phyloP scores from a whole-genome alignment of 1,140 invertebrate species.

The Marisa cornuarietis region DNA sequence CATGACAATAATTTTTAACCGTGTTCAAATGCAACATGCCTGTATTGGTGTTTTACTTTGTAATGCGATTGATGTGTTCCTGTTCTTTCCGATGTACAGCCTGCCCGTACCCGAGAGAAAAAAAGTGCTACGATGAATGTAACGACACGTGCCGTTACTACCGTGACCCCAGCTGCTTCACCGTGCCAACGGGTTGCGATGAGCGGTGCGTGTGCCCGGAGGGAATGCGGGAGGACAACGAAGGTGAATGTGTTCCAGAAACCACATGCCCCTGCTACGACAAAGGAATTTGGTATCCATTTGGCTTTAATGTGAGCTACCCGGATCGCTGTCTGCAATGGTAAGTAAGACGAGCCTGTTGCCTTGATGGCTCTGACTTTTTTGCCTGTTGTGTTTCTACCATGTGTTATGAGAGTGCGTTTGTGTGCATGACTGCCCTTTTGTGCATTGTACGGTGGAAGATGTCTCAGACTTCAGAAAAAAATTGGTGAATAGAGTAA shows the following conservation, averaged over 20 bases:
- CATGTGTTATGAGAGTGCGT: neutral
- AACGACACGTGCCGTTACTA: neutral
- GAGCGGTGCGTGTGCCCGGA: neutral
- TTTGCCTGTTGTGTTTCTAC: too few relatives aligned
- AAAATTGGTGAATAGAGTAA: neutral
- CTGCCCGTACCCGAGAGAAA: neutral
- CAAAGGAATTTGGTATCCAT: neutral
- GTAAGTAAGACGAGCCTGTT: neutral
- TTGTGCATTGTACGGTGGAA: neutral
- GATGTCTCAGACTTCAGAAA: too few relatives aligned
- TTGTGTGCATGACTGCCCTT: neutral
- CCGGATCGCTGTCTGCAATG: conserved; percentile 8
- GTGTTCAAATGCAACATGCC: too few relatives aligned
- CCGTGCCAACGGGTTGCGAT: neutral
- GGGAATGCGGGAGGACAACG: neutral
- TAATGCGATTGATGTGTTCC: too few relatives aligned
- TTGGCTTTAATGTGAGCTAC: neutral
- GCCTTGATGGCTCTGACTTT: too few relatives aligned
- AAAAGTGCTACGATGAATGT: conserved; percentile 5
- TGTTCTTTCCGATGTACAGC: neutral
- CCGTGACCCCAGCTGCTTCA: neutral
- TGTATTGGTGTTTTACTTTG: too few relatives aligned
- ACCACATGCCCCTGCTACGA: conserved; percentile 4
- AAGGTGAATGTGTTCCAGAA: neutral
- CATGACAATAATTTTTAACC: too few relatives aligned